These are phyloP conservation scores for Drosophila teissieri DNA, from an alignment of 1,140 invertebrate genomes.

Conservation along the genomic window DNA sequence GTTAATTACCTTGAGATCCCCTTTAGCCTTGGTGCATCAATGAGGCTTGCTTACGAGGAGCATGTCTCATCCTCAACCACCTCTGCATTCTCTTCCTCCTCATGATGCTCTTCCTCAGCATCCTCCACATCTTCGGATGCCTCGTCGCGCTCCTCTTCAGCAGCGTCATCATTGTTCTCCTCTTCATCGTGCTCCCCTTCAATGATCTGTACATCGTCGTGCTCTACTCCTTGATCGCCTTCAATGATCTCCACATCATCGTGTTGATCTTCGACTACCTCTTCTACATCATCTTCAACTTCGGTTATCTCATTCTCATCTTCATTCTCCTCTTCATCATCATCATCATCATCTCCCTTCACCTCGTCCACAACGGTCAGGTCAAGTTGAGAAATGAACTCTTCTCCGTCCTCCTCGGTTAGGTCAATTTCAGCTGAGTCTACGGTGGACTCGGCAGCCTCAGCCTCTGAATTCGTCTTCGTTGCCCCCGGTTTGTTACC, in stretches of 20 bases:
- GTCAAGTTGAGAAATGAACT: not conserved
- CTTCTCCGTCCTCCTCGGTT: conserved; percentile 16
- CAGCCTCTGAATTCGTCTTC: not conserved
- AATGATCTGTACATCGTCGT: not conserved
- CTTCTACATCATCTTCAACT: not conserved
- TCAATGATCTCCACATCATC: not conserved
- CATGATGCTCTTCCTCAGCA: not conserved
- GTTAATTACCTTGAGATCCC: no score
- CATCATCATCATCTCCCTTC: conserved; percentile 10
- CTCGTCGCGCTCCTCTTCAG: not conserved
- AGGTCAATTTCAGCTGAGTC: conserved; percentile 12
- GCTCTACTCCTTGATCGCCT: not conserved
- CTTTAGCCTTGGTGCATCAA: no score
- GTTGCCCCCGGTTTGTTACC: not conserved
- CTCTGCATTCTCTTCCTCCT: not conserved
- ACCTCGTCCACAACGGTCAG: conserved; percentile 13
- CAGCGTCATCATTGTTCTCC: not conserved
- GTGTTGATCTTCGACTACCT: not conserved
- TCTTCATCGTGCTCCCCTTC: not conserved
- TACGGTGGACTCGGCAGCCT: not conserved
- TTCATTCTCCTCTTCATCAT: conserved; percentile 2
- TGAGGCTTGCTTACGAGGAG: not conserved
- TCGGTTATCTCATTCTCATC: not conserved
- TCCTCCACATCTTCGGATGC: not conserved
- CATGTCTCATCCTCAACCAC: no score